phyloP scores from a whole-genome alignment of 2,888 invertebrate species.

The Oxycera nigricornis region DNA sequence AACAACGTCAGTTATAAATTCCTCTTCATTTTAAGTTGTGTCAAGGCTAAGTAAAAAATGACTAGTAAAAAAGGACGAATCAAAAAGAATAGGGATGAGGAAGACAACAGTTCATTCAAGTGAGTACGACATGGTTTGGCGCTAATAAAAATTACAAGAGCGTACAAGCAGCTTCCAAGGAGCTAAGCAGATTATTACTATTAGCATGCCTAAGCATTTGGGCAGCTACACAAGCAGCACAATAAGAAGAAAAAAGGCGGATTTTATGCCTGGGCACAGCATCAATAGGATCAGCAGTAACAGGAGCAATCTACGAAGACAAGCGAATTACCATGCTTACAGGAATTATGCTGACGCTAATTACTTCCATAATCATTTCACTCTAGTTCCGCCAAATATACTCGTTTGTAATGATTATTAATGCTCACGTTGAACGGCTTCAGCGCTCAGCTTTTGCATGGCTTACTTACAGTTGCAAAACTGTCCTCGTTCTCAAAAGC shows the following conservation, averaged over 20 bases:
- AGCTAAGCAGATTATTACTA: neutral
- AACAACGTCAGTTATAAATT: slow-evolving; percentile 32
- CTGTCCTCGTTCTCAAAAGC: neutral
- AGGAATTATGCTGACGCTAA: slow-evolving; percentile 39
- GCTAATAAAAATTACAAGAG: slow-evolving; percentile 14
- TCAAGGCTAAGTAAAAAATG: slow-evolving; percentile 31
- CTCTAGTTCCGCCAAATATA: slow-evolving; percentile 27
- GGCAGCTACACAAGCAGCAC: neutral
- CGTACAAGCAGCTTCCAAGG: neutral
- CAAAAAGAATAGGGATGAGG: neutral
- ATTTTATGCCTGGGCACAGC: neutral
- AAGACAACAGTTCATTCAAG: slow-evolving; percentile 11
- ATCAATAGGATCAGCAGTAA: neutral
- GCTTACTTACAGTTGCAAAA: neutral
- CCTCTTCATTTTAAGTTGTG: slow-evolving; percentile 13
- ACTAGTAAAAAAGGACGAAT: neutral
- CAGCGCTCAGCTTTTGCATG: neutral
- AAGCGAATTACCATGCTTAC: slow-evolving; percentile 26
- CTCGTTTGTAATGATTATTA: slow-evolving; percentile 36
- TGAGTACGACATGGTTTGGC: neutral
- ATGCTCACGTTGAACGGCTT: slow-evolving; percentile 30
- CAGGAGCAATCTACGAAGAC: neutral
- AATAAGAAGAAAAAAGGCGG: neutral
- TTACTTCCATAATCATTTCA: slow-evolving; percentile 39
- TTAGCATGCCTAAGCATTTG: too few relatives aligned